Evolutionary conservation across 2,113 vertebrate species (phyloP).

Genomic region (Maccullochella peelii): DNA sequence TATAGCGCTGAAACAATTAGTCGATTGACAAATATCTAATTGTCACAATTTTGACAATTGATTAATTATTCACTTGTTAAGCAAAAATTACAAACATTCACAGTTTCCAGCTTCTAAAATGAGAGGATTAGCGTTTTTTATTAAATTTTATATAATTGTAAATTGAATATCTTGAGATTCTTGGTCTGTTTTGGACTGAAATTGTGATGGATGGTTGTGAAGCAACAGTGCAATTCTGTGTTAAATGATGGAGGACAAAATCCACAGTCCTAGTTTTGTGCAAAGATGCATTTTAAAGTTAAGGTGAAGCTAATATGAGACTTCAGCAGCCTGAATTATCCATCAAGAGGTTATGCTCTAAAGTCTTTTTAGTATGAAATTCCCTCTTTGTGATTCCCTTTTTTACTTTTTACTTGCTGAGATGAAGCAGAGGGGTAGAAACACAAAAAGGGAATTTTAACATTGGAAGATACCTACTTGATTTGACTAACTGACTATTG

Average conservation of each 20-base stretch:
- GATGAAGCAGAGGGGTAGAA: constrained; percentile 1
- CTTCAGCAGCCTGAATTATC: neutral
- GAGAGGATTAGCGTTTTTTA: neutral
- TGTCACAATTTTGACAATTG: neutral
- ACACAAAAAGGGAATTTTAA: neutral
- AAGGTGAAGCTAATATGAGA: neutral
- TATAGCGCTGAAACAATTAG: neutral
- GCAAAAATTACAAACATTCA: neutral
- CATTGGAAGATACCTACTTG: neutral
- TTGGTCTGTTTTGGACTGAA: neutral
- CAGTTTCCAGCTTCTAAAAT: neutral
- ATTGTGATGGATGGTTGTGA: constrained; percentile 4
- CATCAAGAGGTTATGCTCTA: neutral
- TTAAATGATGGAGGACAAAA: neutral
- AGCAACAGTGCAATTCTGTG: neutral
- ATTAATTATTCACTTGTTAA: neutral
- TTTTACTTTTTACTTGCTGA: constrained; percentile 23
- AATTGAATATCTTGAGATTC: neutral
- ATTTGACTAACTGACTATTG: neutral
- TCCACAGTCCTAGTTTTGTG: neutral
- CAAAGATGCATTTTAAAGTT: neutral
- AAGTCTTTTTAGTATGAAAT: neutral
- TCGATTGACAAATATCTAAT: neutral
- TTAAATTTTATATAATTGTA: neutral
- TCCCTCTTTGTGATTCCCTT: constrained; percentile 10